phyloP scores from a whole-genome alignment of 2,113 vertebrate species.

The Tachysurus fulvidraco region DNA sequence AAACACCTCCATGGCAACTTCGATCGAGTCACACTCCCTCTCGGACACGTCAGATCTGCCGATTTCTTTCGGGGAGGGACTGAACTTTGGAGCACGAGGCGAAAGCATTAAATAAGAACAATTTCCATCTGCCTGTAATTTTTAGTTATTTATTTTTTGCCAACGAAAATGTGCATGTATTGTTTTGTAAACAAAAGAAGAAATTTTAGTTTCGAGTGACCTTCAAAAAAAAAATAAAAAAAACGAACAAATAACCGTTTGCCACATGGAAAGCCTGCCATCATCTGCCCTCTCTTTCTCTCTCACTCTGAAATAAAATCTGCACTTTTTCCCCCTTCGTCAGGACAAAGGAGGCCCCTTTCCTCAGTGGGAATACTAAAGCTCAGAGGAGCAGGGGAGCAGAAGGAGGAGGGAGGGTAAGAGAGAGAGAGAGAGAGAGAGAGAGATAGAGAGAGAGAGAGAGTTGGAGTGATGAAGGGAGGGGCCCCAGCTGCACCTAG shows the following conservation, averaged over 20 bases:
- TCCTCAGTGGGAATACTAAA: slow-evolving; percentile 62
- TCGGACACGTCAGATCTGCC: slow-evolving; percentile 49
- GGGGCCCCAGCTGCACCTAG: slow-evolving; percentile 70
- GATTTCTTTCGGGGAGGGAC: slow-evolving; percentile 19
- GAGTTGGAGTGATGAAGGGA: slow-evolving; percentile 51
- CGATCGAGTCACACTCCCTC: slow-evolving; percentile 44
- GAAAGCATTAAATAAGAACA: slow-evolving; percentile 7
- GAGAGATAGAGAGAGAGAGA: slow-evolving; percentile 28
- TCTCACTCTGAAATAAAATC: slow-evolving; percentile 50
- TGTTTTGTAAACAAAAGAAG: background rate
- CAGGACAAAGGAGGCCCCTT: slow-evolving; percentile 72
- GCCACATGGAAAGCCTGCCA: slow-evolving; percentile 26
- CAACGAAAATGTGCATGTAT: background rate
- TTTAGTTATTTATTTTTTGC: background rate
- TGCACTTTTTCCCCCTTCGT: slow-evolving; percentile 58
- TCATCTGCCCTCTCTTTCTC: slow-evolving; percentile 32
- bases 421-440: slow-evolving; percentile 40
- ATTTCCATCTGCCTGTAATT: slow-evolving; percentile 12
- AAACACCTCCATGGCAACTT: slow-evolving; percentile 57
- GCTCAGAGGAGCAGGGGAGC: slow-evolving; percentile 62
- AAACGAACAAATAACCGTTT: slow-evolving; percentile 15
- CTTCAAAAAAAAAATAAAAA: background rate
- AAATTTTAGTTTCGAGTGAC: background rate
- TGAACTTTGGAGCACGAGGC: slow-evolving; percentile 30
- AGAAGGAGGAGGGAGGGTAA: slow-evolving; percentile 49